Percentiles rank a stretch among this genome's conserved stretches.
phyloP scores from a whole-genome alignment of 2,888 invertebrate genomes.

The Apamea monoglypha region DNA sequence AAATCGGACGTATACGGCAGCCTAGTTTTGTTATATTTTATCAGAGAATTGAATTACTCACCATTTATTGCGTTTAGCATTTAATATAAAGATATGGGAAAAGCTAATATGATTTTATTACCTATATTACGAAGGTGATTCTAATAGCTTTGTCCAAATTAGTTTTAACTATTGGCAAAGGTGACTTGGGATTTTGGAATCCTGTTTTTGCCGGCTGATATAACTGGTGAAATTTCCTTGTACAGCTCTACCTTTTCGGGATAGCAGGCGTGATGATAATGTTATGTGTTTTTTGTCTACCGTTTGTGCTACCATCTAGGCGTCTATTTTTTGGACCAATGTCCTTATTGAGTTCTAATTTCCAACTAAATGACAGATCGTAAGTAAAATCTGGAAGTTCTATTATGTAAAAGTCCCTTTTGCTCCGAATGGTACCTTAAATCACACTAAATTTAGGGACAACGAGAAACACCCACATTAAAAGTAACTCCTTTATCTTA shows the following conservation, averaged over 20 bases:
- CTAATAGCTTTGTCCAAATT: neutral
- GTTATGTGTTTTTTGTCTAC: neutral
- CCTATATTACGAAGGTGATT: neutral
- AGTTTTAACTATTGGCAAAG: neutral
- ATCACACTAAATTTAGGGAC: slow-evolving; percentile 18
- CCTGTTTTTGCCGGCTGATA: neutral
- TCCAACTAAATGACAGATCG: neutral
- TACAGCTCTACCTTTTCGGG: neutral
- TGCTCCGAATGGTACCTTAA: slow-evolving; percentile 10
- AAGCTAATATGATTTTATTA: neutral
- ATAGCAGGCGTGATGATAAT: neutral
- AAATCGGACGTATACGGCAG: slow-evolving; percentile 7
- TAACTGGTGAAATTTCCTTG: no score
- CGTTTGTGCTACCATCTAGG: neutral
- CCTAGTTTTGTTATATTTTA: slow-evolving; percentile 17
- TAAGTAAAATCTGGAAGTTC: neutral
- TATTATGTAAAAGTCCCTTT: slow-evolving; percentile 9
- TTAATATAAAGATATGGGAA: neutral
- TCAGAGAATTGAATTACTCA: slow-evolving; percentile 14
- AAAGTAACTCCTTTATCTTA: slow-evolving; percentile 35
- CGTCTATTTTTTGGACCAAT: neutral
- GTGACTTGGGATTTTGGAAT: neutral
- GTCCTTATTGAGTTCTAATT: neutral
- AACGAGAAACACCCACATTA: slow-evolving; percentile 2
- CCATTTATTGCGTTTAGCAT: neutral